These are phyloP conservation scores for Acanthis flammea DNA, from an alignment of 2,797 vertebrate species.

Conservation along the genomic window DNA sequence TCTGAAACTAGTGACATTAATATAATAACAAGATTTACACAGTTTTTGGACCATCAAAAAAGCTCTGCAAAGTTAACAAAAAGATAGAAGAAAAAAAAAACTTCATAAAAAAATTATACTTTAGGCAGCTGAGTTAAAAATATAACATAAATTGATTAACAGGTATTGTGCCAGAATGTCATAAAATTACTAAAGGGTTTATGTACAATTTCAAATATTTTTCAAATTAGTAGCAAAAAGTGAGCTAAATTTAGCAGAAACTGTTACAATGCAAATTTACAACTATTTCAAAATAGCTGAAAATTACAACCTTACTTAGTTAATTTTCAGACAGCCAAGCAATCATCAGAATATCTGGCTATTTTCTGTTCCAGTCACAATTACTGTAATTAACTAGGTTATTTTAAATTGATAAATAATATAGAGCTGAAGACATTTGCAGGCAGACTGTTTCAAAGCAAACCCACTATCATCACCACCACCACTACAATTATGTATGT, in stretches of 20 bases:
- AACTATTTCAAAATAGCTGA: not conserved
- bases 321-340: not conserved
- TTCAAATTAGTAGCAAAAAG: not conserved
- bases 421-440: not conserved
- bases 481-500: not conserved
- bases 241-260: not conserved
- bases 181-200: not conserved
- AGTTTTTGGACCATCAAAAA: not conserved
- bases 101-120: not conserved
- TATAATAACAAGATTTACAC: not conserved
- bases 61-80: not conserved
- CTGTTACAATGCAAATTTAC: not conserved
- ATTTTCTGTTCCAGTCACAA: not conserved
- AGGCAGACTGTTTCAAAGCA: not conserved
- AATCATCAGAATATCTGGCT: not conserved
- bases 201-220: not conserved
- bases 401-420: constrained; percentile 5
- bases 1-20: not conserved
- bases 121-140: not conserved
- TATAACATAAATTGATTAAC: not conserved
- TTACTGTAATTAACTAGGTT: not conserved
- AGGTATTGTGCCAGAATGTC: not conserved
- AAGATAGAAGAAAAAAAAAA: not conserved
- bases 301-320: not conserved
- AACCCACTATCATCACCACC: constrained; percentile 12